Evolutionary conservation across 2,888 invertebrate species (phyloP).

Genomic region (Callinectes sapidus): DNA sequence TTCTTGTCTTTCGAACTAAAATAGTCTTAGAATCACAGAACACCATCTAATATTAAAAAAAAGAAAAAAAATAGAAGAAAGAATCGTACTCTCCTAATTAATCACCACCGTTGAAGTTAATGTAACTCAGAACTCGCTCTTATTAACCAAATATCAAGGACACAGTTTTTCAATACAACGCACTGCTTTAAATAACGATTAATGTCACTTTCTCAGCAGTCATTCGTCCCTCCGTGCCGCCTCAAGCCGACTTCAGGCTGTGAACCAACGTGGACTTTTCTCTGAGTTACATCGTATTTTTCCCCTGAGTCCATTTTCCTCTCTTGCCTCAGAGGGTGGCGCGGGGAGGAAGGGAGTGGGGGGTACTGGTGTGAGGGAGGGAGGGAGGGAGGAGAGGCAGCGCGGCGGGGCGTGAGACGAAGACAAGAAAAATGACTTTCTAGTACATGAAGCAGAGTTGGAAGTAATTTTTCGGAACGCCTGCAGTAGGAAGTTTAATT

Average conservation of each 20-base stretch:
- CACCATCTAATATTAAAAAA: background rate
- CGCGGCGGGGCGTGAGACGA: slow-evolving; percentile 32
- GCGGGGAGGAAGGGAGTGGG: background rate
- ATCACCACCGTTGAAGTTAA: background rate
- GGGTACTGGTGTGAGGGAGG: background rate
- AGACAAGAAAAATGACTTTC: slow-evolving; percentile 49
- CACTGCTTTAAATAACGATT: background rate
- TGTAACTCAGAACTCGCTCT: background rate
- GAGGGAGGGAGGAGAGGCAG: background rate
- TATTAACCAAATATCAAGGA: background rate
- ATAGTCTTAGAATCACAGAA: too few species aligned
- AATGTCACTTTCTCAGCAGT: background rate
- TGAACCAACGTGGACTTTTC: background rate
- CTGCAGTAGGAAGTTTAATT: slow-evolving; percentile 48
- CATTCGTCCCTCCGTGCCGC: background rate
- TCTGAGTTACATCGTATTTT: slow-evolving; percentile 23
- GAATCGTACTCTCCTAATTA: background rate
- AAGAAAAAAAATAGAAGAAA: background rate
- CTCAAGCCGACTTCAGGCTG: slow-evolving; percentile 34
- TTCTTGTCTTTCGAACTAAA: too few species aligned
- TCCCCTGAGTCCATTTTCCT: slow-evolving; percentile 16
- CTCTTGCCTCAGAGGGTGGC: slow-evolving; percentile 14
- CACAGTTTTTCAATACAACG: background rate
- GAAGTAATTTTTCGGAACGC: slow-evolving; percentile 46
- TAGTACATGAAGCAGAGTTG: slow-evolving; percentile 49